These are phyloP conservation scores for Sminthurides bifidus DNA, from an alignment of 1,140 invertebrate species.

Conservation along the genomic window DNA sequence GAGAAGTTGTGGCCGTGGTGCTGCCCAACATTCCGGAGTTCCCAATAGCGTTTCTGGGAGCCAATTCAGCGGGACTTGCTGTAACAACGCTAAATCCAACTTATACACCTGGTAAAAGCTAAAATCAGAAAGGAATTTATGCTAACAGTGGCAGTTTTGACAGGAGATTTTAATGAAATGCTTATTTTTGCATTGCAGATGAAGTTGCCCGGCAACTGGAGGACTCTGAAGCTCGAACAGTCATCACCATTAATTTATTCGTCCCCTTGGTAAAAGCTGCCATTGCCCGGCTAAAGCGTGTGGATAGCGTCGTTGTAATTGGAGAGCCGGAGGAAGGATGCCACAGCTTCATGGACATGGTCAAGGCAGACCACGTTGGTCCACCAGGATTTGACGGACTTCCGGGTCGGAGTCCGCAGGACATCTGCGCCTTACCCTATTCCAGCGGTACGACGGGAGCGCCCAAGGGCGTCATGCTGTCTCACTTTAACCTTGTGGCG, in stretches of 20 bases:
- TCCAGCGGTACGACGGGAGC: slow-evolving; percentile 32
- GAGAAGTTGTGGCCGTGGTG: slow-evolving; percentile 2
- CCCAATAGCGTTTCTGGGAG: slow-evolving; percentile 10
- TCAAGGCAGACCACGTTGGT: slow-evolving; percentile 10
- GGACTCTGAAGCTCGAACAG: neutral
- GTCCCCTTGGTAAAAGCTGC: neutral
- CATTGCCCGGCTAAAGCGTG: too few relatives aligned
- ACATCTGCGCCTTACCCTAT: neutral
- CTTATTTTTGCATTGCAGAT: neutral
- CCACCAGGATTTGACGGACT: too few relatives aligned
- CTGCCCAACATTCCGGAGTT: slow-evolving; percentile 17
- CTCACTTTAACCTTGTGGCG: slow-evolving; percentile 17
- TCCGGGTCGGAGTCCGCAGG: too few relatives aligned
- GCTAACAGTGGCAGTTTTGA: slow-evolving; percentile 49
- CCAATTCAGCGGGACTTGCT: slow-evolving; percentile 28
- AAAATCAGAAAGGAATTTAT: too few relatives aligned
- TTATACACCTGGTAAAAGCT: slow-evolving; percentile 71
- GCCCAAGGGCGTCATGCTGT: slow-evolving; percentile 33
- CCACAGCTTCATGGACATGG: slow-evolving; percentile 10
- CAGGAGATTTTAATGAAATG: neutral
- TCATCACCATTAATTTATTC: neutral
- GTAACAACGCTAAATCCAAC: slow-evolving; percentile 66
- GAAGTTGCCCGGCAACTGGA: neutral
- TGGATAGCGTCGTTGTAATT: slow-evolving; percentile 2
- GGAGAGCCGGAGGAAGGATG: slow-evolving; percentile 18